Conservation (phyloP, 2,113 vertebrate species). For the Ciconia boyciana region DNA sequence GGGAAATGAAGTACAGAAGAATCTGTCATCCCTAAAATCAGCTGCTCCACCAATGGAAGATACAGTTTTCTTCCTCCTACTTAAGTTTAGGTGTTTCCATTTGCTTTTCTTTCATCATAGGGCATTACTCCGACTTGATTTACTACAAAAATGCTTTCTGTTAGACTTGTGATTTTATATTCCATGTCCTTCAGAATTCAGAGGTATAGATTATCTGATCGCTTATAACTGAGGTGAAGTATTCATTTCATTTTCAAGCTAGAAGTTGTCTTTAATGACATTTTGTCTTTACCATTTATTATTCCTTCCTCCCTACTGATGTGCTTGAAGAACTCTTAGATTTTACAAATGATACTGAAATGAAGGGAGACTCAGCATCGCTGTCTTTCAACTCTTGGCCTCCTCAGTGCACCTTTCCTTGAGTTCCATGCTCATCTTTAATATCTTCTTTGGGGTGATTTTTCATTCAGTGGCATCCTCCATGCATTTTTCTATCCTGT, state of each 20-base stretch:
- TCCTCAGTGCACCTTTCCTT: not conserved
- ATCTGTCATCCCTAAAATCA: not conserved
- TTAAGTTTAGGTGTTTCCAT: not conserved
- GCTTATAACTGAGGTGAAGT: not conserved
- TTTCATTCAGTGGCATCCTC: not conserved
- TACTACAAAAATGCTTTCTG: not conserved
- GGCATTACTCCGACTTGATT: not conserved
- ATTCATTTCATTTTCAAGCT: not conserved
- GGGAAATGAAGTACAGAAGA: not conserved
- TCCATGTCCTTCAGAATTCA: not conserved
- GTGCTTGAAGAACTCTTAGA: not conserved
- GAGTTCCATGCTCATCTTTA: not conserved
- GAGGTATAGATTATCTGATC: not conserved
- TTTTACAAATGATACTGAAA: not conserved
- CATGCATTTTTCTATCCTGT: accelerated
- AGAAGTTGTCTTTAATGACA: not conserved
- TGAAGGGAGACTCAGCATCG: not conserved
- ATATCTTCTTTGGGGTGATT: not conserved
- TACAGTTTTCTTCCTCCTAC: not conserved
- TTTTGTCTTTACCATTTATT: not conserved
- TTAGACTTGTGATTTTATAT: not conserved
- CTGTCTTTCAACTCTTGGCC: not conserved
- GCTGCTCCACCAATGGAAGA: not conserved
- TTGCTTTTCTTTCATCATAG: not conserved
- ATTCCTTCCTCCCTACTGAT: not conserved